Conservation (phyloP, 1,140 invertebrate species). For the Piezodorus guildinii region DNA sequence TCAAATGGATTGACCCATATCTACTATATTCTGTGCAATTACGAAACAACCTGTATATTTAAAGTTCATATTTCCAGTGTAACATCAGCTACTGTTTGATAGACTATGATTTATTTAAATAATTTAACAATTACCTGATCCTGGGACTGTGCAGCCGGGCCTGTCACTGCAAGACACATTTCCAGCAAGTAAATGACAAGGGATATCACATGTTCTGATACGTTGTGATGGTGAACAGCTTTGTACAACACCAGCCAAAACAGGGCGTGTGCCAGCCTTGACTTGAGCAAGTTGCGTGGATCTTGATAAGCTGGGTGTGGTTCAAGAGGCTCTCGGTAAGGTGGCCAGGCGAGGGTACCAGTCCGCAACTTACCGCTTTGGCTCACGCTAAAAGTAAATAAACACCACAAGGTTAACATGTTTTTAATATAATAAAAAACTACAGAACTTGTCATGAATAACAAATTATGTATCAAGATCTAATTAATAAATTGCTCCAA, state of each 20-base stretch:
- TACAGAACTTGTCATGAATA: too few relatives aligned
- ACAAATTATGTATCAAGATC: too few relatives aligned
- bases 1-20: too few relatives aligned
- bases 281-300: conserved; percentile 55
- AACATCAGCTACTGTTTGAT: too few relatives aligned
- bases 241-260: conserved; percentile 75
- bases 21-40: too few relatives aligned
- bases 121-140: not conserved
- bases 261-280: conserved; percentile 73
- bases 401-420: too few relatives aligned
- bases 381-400: conserved; percentile 40
- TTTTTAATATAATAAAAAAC: too few relatives aligned
- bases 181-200: conserved; percentile 77
- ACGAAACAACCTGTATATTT: too few relatives aligned
- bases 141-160: not conserved
- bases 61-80: too few relatives aligned
- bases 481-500: too few relatives aligned
- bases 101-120: too few relatives aligned
- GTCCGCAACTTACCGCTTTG: conserved; percentile 52
- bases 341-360: conserved; percentile 64
- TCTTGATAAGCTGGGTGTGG: conserved; percentile 55
- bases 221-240: conserved; percentile 57
- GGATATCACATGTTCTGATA: conserved; percentile 75
- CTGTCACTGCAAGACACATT: conserved; percentile 56
- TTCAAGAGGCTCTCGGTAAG: conserved; percentile 57